Evolutionary conservation across 2,888 invertebrate genomes (phyloP).

Genomic region (Clanis bilineata): DNA sequence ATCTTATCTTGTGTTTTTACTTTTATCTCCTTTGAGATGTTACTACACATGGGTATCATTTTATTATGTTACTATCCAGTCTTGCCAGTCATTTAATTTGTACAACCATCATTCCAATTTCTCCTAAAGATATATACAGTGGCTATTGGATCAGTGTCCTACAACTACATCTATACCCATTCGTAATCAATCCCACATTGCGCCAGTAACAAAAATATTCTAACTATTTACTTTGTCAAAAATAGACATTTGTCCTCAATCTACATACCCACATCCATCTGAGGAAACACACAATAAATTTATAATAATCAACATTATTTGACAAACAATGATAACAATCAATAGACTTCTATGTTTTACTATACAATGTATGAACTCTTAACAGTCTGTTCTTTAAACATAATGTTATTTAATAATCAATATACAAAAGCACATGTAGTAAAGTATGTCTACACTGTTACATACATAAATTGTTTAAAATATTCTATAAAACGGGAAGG

Average conservation of each 20-base stretch:
- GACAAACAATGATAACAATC: conserved; percentile 78
- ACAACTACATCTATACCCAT: conserved; percentile 67
- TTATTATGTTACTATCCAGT: conserved; percentile 63
- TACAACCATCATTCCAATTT: conserved; percentile 66
- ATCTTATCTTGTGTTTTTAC: not conserved
- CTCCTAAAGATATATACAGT: conserved; percentile 62
- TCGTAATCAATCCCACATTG: conserved; percentile 72
- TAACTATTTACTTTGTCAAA: conserved; percentile 71
- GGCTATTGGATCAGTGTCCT: conserved; percentile 58
- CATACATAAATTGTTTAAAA: not conserved
- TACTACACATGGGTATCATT: conserved; percentile 31
- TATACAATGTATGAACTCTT: conserved; percentile 68
- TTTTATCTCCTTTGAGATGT: conserved; percentile 24
- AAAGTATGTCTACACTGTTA: conserved; percentile 41
- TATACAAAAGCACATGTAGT: conserved; percentile 57
- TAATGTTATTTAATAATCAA: conserved; percentile 29
- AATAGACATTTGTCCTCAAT: conserved; percentile 73
- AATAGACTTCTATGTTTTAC: conserved; percentile 70
- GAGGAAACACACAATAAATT: conserved; percentile 77
- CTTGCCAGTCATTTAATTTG: conserved; percentile 61
- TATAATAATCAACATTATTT: conserved; percentile 77
- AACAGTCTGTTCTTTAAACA: conserved; percentile 62
- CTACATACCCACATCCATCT: conserved; percentile 66
- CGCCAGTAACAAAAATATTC: conserved; percentile 76
- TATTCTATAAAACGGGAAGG: conserved; percentile 1